phyloP scores from a whole-genome alignment of 1,140 invertebrate species.

The Drosophila sp. region DNA sequence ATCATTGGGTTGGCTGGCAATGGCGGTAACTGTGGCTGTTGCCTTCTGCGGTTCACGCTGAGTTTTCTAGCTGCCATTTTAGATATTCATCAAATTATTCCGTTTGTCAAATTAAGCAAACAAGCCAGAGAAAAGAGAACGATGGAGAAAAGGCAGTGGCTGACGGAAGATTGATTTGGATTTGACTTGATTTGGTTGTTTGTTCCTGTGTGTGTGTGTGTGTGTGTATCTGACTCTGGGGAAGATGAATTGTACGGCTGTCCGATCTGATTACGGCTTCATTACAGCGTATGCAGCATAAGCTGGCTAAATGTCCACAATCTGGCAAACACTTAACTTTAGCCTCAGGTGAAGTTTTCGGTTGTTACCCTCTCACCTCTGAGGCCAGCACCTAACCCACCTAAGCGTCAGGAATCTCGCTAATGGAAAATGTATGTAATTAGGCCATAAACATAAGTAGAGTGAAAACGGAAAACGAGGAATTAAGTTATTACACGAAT shows the following conservation, averaged over 20 bases:
- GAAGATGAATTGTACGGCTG: slow-evolving; percentile 24
- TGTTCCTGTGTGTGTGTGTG: slow-evolving; percentile 22
- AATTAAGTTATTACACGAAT: neutral
- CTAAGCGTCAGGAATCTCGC: slow-evolving; percentile 11
- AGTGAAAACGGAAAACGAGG: slow-evolving; percentile 1
- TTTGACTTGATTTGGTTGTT: slow-evolving; percentile 50
- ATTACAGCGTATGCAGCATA: slow-evolving; percentile 27
- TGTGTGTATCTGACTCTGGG: slow-evolving; percentile 19
- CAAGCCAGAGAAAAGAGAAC: slow-evolving; percentile 43
- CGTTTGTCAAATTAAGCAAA: slow-evolving; percentile 82
- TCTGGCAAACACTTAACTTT: slow-evolving; percentile 38
- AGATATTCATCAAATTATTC: slow-evolving; percentile 80
- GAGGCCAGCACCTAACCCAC: neutral
- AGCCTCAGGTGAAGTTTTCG: slow-evolving; percentile 27
- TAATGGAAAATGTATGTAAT: slow-evolving; percentile 45
- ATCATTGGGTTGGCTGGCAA: slow-evolving; percentile 36
- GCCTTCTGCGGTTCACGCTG: slow-evolving; percentile 40
- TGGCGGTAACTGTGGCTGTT: slow-evolving; percentile 16
- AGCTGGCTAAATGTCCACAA: slow-evolving; percentile 54
- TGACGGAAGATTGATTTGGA: slow-evolving; percentile 71
- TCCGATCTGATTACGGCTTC: slow-evolving; percentile 53
- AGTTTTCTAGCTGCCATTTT: slow-evolving; percentile 61
- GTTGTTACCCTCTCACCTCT: slow-evolving; percentile 8
- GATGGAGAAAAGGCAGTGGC: slow-evolving; percentile 19
- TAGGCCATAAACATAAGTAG: slow-evolving; percentile 23